Evolutionary conservation across 2,888 invertebrate genomes (phyloP).

Genomic region (Cheilosia pagana): DNA sequence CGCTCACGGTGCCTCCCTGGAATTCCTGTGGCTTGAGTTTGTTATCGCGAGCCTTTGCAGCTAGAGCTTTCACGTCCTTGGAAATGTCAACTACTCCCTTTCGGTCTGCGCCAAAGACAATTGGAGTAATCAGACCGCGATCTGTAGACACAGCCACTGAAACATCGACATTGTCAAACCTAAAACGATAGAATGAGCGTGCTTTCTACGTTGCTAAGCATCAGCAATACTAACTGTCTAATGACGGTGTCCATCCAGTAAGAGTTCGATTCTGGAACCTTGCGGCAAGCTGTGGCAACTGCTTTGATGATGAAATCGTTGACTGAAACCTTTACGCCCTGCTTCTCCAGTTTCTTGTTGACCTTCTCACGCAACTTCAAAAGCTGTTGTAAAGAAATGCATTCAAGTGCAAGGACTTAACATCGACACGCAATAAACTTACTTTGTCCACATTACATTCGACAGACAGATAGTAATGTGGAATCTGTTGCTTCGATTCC

Average conservation of each 20-base stretch:
- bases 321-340: slow-evolving; percentile 93
- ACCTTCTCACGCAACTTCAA: slow-evolving; percentile 90
- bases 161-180: slow-evolving; percentile 95
- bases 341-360: slow-evolving; percentile 91
- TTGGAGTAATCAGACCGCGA: slow-evolving; percentile 97
- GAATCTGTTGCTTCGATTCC: slow-evolving; percentile 96
- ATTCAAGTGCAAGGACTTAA: background rate
- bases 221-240: slow-evolving; percentile 89
- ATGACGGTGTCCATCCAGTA: slow-evolving; percentile 97
- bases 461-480: slow-evolving; percentile 97
- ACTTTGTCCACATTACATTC: slow-evolving; percentile 93
- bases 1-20: slow-evolving; percentile 97
- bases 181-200: slow-evolving; percentile 79
- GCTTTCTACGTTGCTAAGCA: background rate
- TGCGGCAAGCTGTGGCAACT: slow-evolving; percentile 93
- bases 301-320: slow-evolving; percentile 99
- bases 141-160: slow-evolving; percentile 98
- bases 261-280: slow-evolving; percentile 96
- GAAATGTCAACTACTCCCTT: slow-evolving; percentile 95
- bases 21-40: slow-evolving; percentile 97
- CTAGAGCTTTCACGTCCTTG: slow-evolving; percentile 90
- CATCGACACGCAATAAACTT: slow-evolving; percentile 75
- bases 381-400: slow-evolving; percentile 76
- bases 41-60: slow-evolving; percentile 93
- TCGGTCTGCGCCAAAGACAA: slow-evolving; percentile 94